Evolutionary conservation across 2,113 vertebrate genomes (phyloP).

Genomic region (Hoplias malabaricus): DNA sequence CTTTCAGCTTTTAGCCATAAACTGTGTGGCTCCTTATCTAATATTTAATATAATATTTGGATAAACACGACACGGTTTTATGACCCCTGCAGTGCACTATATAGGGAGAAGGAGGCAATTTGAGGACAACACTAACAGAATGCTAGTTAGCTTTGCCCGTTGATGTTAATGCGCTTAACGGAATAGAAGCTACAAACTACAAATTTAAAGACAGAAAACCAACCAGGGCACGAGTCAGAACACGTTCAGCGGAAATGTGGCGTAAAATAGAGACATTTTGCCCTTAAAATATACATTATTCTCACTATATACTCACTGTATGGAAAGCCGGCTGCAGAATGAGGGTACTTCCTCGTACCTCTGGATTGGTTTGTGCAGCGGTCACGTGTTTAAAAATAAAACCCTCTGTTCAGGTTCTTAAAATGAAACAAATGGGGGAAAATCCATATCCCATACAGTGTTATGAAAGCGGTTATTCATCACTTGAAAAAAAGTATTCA

Average conservation of each 20-base stretch:
- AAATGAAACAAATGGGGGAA: too few relatives aligned
- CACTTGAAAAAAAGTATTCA: too few relatives aligned
- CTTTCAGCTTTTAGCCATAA: too few relatives aligned
- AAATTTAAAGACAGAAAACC: background rate
- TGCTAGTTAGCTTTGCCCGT: background rate
- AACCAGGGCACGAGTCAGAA: background rate
- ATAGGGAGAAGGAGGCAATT: too few relatives aligned
- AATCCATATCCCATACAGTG: too few relatives aligned
- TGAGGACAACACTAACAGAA: background rate
- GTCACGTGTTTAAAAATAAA: too few relatives aligned
- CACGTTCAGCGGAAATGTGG: background rate
- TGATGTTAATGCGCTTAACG: background rate
- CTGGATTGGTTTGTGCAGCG: background rate
- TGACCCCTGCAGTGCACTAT: too few relatives aligned
- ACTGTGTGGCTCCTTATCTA: too few relatives aligned
- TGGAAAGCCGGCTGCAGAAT: slow-evolving; percentile 9
- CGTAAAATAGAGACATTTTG: background rate
- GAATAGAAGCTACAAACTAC: background rate
- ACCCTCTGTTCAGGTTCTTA: too few relatives aligned
- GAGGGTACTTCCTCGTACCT: slow-evolving; percentile 6
- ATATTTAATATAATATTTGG: too few relatives aligned
- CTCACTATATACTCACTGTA: background rate
- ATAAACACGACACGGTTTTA: too few relatives aligned
- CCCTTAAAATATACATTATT: background rate
- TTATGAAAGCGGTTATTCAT: too few relatives aligned